Conservation (phyloP, 2,113 vertebrate species). For the Chionomys nivalis region DNA sequence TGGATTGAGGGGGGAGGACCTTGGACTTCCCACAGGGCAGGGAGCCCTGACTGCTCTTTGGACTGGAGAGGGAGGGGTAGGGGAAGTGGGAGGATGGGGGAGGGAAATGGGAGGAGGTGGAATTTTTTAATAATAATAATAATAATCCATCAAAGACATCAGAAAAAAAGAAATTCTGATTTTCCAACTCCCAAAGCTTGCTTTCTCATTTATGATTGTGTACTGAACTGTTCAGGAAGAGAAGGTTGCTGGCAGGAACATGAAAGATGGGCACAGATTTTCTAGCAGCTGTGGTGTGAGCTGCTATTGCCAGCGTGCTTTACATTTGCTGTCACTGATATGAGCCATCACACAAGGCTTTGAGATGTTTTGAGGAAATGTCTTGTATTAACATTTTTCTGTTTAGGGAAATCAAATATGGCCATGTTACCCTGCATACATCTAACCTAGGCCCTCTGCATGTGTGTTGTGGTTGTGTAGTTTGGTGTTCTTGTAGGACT, state of each 20-base stretch:
- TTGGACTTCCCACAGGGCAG: too few relatives aligned
- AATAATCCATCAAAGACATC: too few relatives aligned
- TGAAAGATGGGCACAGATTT: not conserved
- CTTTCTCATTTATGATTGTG: not conserved
- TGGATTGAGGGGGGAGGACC: too few relatives aligned
- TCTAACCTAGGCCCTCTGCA: not conserved
- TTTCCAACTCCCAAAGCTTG: not conserved
- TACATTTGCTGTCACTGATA: not conserved
- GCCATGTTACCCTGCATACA: not conserved
- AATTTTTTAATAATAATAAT: too few relatives aligned
- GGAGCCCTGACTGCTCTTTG: too few relatives aligned
- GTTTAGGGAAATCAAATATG: not conserved
- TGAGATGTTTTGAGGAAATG: not conserved
- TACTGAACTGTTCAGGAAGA: not conserved
- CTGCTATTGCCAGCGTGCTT: not conserved
- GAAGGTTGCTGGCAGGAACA: not conserved
- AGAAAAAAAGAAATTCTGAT: not conserved
- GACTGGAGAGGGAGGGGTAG: too few relatives aligned
- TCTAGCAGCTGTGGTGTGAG: not conserved
- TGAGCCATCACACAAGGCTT: not conserved
- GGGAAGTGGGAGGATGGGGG: too few relatives aligned
- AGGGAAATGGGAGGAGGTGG: too few relatives aligned
- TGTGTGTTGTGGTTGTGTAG: not conserved
- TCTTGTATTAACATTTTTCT: not conserved
- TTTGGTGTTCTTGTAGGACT: not conserved